These are phyloP conservation scores for Drosophila arawakana DNA, from an alignment of 1,140 invertebrate species.

Conservation along the genomic window DNA sequence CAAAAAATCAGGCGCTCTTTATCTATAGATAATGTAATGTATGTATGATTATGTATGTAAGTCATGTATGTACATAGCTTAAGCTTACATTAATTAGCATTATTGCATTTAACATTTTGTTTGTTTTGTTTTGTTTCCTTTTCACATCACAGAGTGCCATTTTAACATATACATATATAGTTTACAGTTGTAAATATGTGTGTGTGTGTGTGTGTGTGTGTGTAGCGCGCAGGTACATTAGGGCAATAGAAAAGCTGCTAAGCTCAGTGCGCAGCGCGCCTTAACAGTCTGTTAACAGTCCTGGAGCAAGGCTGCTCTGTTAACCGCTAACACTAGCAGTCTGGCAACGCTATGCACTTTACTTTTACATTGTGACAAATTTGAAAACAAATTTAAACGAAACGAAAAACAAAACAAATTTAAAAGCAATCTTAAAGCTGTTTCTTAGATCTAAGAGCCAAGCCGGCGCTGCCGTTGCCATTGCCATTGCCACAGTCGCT, in stretches of 20 bases:
- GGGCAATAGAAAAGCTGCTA: conserved; percentile 14
- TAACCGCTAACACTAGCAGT: conserved; percentile 1
- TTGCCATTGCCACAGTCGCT: conserved; percentile 6
- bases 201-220: conserved; percentile 7
- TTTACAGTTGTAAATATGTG: conserved; percentile 32
- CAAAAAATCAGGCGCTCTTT: conserved; percentile 17
- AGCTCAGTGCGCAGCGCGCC: conserved; percentile 5
- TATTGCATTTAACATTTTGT: neutral
- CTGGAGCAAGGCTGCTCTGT: conserved; percentile 2
- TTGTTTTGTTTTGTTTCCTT: conserved; percentile 10
- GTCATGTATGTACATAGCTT: conserved; percentile 6
- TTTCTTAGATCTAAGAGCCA: conserved; percentile 71
- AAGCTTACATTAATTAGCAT: neutral
- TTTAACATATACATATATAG: conserved; percentile 17
- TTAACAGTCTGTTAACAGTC: conserved; percentile 9
- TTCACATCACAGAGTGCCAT: conserved; percentile 38
- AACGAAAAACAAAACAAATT: conserved; percentile 2
- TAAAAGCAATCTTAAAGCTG: conserved; percentile 31
- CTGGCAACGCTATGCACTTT: conserved; percentile 20
- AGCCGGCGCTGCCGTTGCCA: conserved; percentile 31
- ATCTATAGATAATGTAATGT: conserved; percentile 8
- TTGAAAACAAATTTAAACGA: neutral
- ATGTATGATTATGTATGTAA: conserved; percentile 17
- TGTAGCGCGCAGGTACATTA: conserved; percentile 39
- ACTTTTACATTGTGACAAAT: conserved; percentile 14